Percentiles rank a stretch among this genome's conserved stretches.
phyloP scores from a whole-genome alignment of 2,113 vertebrate genomes.

The Sebastes schlegelii region DNA sequence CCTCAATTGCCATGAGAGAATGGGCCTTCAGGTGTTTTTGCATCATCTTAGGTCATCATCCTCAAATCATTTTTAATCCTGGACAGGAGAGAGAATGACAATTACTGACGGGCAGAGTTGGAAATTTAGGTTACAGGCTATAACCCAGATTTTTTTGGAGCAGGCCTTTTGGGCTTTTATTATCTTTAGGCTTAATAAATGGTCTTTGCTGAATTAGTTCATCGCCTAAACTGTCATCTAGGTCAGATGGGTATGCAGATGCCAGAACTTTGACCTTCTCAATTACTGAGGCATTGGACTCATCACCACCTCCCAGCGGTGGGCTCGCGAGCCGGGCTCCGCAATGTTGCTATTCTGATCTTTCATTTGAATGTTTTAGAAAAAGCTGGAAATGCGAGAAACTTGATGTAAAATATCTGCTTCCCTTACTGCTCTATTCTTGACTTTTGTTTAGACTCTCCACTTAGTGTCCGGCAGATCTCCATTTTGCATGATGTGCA shows the following conservation, averaged over 20 bases:
- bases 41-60: background rate
- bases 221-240: background rate
- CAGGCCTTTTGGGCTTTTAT: background rate
- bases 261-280: background rate
- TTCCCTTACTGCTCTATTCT: background rate
- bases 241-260: background rate
- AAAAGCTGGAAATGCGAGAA: background rate
- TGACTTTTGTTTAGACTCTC: background rate
- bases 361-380: background rate
- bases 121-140: background rate
- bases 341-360: background rate
- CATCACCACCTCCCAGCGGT: no score
- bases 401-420: background rate
- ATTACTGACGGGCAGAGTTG: background rate
- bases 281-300: background rate
- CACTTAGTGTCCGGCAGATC: background rate
- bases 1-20: background rate
- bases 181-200: background rate
- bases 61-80: background rate
- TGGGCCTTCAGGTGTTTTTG: no score
- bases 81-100: no score
- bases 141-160: background rate
- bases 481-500: background rate
- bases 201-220: background rate
- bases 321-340: background rate